Evolutionary conservation across 2,888 invertebrate species (phyloP).

Genomic region (Tinea semifulvella): DNA sequence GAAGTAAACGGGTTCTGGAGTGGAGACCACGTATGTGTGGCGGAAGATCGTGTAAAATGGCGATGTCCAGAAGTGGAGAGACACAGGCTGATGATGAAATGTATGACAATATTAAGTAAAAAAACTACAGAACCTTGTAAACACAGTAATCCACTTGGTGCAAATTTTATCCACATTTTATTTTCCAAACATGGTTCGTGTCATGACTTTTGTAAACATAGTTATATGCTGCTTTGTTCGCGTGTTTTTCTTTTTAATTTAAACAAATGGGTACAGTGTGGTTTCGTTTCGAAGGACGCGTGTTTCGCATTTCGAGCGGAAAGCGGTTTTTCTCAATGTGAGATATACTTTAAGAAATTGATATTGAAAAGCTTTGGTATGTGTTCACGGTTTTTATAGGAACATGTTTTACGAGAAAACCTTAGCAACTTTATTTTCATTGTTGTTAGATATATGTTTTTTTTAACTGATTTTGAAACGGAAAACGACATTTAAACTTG

Average conservation of each 20-base stretch:
- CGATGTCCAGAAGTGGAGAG: no score
- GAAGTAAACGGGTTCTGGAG: no score
- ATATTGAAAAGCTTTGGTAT: background rate
- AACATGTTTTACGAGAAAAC: no score
- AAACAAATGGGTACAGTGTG: conserved; percentile 32
- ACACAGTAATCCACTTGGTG: no score
- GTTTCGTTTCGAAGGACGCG: conserved; percentile 3
- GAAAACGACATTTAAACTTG: no score
- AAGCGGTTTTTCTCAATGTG: background rate
- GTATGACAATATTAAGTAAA: background rate
- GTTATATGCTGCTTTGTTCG: conserved; percentile 16
- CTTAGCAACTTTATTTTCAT: no score
- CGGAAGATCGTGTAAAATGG: no score
- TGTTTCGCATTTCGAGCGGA: conserved; percentile 11
- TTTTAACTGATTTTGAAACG: no score
- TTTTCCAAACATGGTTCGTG: conserved; percentile 1
- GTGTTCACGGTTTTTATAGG: background rate
- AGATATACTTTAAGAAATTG: conserved; percentile 9
- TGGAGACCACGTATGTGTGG: no score
- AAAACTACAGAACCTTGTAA: background rate
- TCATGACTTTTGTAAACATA: conserved; percentile 9
- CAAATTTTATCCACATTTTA: conserved; percentile 3
- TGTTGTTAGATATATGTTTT: no score
- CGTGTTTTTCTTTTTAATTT: conserved; percentile 38
- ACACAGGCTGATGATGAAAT: no score